Evolutionary conservation across 2,888 invertebrate genomes (phyloP).

Genomic region (Dolomedes plantarius): DNA sequence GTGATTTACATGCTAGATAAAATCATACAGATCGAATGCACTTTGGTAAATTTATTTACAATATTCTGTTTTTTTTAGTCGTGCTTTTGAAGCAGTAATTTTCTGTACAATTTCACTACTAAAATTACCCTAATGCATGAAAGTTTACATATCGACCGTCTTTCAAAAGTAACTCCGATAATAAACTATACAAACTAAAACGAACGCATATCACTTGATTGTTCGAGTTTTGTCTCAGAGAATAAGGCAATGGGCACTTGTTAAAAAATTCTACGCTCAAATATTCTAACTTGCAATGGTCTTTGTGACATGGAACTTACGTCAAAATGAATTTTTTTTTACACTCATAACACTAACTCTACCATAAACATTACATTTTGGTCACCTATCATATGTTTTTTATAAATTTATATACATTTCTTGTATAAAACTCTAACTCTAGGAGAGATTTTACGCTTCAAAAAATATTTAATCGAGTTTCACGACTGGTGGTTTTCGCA

Average conservation of each 20-base stretch:
- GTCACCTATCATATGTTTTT: not conserved
- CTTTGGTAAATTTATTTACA: not conserved
- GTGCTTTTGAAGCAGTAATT: not conserved
- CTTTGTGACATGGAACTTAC: not conserved
- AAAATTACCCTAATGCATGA: not conserved
- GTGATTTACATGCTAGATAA: not conserved
- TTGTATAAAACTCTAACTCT: slow-evolving; percentile 17
- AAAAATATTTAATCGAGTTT: slow-evolving; percentile 18
- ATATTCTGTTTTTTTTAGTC: not conserved
- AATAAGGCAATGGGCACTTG: not conserved
- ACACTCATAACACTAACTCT: not conserved
- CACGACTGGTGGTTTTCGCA: slow-evolving; percentile 14
- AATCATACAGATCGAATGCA: no score
- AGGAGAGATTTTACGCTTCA: not conserved
- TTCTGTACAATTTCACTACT: not conserved
- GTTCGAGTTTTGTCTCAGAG: not conserved
- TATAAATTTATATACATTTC: slow-evolving; percentile 13
- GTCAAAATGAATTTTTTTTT: not conserved
- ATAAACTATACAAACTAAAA: not conserved
- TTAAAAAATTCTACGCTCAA: not conserved
- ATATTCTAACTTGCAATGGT: not conserved
- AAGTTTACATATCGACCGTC: not conserved
- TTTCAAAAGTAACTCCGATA: not conserved
- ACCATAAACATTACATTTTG: not conserved
- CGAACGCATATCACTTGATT: not conserved